Conservation (phyloP, 2,888 invertebrate species). For the Isotomurus palustris region DNA sequence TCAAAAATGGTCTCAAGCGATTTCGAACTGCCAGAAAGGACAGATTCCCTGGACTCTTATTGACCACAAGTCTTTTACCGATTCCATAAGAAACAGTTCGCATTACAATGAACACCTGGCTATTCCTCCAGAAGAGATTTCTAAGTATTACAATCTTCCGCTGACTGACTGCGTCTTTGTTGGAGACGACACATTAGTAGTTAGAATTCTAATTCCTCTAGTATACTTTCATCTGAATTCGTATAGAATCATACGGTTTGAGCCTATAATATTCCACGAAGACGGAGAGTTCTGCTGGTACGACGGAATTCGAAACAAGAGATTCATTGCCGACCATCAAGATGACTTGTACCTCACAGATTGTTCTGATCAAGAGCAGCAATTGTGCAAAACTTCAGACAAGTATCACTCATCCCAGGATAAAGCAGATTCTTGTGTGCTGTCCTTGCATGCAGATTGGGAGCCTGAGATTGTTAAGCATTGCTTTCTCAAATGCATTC, state of each 20-base stretch:
- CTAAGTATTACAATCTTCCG: conserved; percentile 29
- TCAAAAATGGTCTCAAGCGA: conserved; percentile 28
- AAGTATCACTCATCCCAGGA: conserved; percentile 13
- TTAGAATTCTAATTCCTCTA: conserved; percentile 28
- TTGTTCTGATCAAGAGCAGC: conserved; percentile 1
- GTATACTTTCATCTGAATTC: neutral
- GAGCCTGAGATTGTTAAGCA: conserved; percentile 17
- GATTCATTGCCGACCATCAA: conserved; percentile 1
- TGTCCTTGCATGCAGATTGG: conserved; percentile 16
- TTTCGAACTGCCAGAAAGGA: conserved; percentile 20
- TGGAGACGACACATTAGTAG: conserved; percentile 18
- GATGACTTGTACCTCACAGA: conserved; percentile 7
- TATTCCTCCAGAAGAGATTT: conserved; percentile 17
- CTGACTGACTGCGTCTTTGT: conserved; percentile 32
- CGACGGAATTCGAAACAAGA: conserved; percentile 12
- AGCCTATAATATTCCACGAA: conserved; percentile 8
- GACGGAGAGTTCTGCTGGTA: conserved; percentile 15
- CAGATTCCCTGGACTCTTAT: conserved; percentile 29
- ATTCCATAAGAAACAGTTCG: neutral
- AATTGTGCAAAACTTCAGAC: neutral
- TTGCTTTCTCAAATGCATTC: conserved; percentile 21
- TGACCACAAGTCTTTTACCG: conserved; percentile 1
- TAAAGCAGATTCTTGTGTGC: conserved; percentile 11
- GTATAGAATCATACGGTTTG: conserved; percentile 2
- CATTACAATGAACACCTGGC: conserved; percentile 9